These are phyloP conservation scores for Panurus biarmicus DNA, from an alignment of 2,113 vertebrate species.

Conservation along the genomic window DNA sequence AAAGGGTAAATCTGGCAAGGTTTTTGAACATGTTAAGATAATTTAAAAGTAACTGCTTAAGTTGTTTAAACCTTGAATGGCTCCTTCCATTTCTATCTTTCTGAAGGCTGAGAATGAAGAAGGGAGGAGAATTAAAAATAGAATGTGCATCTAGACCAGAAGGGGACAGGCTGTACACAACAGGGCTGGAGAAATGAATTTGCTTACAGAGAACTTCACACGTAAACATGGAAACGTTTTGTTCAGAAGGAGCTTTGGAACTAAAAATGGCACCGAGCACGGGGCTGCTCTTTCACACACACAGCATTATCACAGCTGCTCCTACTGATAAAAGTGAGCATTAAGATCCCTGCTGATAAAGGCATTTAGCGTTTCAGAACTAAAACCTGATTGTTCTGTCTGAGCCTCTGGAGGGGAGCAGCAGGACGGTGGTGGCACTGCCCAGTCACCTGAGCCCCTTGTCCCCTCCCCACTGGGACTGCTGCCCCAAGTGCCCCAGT, in stretches of 20 bases:
- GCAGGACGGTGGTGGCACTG: neutral
- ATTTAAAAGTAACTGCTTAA: constrained; percentile 36
- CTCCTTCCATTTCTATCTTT: neutral
- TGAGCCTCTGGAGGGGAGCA: neutral
- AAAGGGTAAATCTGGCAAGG: constrained; percentile 39
- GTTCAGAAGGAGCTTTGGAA: neutral
- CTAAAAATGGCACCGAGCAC: neutral
- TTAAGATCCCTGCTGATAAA: neutral
- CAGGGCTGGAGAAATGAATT: neutral
- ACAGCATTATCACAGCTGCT: neutral
- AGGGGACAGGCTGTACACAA: neutral
- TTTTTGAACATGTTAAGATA: constrained; percentile 22
- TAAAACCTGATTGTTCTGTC: fast-evolving
- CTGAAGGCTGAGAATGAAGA: neutral
- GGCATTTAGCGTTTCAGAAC: neutral
- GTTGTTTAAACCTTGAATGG: constrained; percentile 40
- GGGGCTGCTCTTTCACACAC: neutral
- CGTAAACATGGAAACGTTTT: neutral
- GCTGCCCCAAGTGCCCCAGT: neutral
- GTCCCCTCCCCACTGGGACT: neutral
- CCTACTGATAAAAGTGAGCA: neutral
- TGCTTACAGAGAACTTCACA: neutral
- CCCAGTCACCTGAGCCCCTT: fast-evolving
- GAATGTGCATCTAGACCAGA: neutral
- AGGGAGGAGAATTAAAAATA: neutral